Evolutionary conservation across 2,888 invertebrate species (phyloP).

Genomic region (Agonopterix alstromeriana): DNA sequence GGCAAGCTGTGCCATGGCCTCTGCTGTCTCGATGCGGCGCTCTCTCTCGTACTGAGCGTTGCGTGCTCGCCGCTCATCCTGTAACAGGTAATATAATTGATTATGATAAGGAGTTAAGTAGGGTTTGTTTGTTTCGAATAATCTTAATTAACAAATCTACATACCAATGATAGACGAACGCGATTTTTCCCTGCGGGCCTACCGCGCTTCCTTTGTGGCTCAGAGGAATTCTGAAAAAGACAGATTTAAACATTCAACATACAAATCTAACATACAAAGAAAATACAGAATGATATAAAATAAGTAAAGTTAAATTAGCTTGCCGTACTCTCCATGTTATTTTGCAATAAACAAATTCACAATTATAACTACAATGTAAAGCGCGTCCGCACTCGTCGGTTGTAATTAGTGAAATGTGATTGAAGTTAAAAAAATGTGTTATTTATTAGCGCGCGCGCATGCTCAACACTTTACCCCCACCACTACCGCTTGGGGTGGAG

Average conservation of each 20-base stretch:
- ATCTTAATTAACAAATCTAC: no score
- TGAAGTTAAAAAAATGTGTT: not conserved
- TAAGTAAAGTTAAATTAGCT: not conserved
- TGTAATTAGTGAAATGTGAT: not conserved
- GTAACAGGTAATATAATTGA: not conserved
- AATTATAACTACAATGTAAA: not conserved
- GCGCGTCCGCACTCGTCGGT: not conserved
- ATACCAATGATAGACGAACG: conserved; percentile 31
- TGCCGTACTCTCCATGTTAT: not conserved
- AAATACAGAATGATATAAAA: not conserved
- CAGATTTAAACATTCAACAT: not conserved
- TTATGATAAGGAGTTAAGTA: not conserved
- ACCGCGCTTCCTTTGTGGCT: conserved; percentile 21
- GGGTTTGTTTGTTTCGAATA: no score
- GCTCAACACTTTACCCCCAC: not conserved
- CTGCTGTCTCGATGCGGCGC: conserved; percentile 31
- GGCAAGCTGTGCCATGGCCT: conserved; percentile 27
- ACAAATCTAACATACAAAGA: not conserved
- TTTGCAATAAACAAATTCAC: no score
- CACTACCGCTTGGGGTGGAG: not conserved
- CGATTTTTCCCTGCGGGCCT: conserved; percentile 37
- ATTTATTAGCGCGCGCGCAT: not conserved
- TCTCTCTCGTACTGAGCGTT: conserved; percentile 43
- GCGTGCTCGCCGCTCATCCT: conserved; percentile 39
- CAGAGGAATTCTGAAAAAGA: not conserved